Conservation (phyloP, 2,888 invertebrate species). For the Tridacna crocea region DNA sequence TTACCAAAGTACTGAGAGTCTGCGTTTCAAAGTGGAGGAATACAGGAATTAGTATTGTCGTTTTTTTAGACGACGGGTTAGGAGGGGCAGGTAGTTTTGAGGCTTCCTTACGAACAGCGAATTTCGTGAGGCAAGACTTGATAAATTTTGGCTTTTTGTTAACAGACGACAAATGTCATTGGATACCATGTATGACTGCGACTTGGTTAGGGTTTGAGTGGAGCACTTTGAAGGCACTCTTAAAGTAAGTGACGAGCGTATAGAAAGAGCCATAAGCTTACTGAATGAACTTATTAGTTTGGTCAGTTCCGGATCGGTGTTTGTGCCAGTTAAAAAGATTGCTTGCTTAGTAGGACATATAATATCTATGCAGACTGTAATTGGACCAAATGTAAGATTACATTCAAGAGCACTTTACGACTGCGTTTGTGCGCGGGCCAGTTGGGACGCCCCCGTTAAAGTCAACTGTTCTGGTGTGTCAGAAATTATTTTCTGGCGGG, state of each 20-base stretch:
- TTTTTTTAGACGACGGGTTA: slow-evolving; percentile 45
- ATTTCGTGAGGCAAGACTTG: slow-evolving; percentile 1
- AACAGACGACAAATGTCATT: slow-evolving; percentile 4
- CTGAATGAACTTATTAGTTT: background rate
- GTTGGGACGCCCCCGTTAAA: slow-evolving; percentile 1
- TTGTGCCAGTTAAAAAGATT: background rate
- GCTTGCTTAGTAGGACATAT: slow-evolving; percentile 1
- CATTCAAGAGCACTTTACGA: background rate
- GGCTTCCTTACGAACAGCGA: background rate
- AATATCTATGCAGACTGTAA: slow-evolving; percentile 6
- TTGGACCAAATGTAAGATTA: background rate
- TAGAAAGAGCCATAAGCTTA: background rate
- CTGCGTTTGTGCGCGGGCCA: background rate
- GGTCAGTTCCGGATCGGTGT: background rate
- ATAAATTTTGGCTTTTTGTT: background rate
- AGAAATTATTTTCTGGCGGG: background rate
- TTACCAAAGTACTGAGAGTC: slow-evolving; percentile 31
- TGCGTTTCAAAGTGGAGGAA: slow-evolving; percentile 32
- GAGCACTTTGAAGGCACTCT: background rate
- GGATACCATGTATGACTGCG: background rate
- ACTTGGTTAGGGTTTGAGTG: background rate
- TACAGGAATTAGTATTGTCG: slow-evolving; percentile 17
- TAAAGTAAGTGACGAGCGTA: background rate
- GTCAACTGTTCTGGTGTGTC: background rate
- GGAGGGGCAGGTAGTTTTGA: slow-evolving; percentile 11